These are phyloP conservation scores for Tauraco hartlaubi DNA, from an alignment of 2,797 vertebrate genomes.

Conservation along the genomic window DNA sequence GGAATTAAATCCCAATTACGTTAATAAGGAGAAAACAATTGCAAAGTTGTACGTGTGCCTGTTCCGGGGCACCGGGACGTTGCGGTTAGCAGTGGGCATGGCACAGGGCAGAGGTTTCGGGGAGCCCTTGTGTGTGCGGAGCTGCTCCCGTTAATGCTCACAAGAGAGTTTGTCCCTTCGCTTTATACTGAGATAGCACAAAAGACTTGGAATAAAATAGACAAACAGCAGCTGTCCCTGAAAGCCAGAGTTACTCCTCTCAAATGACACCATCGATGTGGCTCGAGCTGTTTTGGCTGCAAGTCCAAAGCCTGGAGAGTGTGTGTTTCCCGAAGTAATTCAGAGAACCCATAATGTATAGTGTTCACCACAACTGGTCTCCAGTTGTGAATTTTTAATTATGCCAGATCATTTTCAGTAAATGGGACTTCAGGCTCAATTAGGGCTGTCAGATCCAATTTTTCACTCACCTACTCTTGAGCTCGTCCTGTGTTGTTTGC, in stretches of 20 bases:
- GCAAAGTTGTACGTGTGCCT: not conserved
- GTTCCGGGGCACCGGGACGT: not conserved
- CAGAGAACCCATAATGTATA: constrained; percentile 70
- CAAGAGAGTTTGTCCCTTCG: not conserved
- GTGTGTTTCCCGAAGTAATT: constrained; percentile 59
- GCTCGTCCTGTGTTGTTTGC: constrained; percentile 67
- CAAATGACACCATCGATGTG: not conserved
- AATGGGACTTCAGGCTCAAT: constrained; percentile 81
- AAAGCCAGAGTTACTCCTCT: not conserved
- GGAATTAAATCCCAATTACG: not conserved
- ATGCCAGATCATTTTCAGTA: constrained; percentile 80
- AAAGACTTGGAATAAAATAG: not conserved
- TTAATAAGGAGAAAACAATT: not conserved
- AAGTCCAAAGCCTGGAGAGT: constrained; percentile 56
- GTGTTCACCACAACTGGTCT: constrained; percentile 73
- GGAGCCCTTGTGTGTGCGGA: not conserved
- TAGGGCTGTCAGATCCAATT: constrained; percentile 80
- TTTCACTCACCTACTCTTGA: constrained; percentile 74
- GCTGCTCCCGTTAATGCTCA: not conserved
- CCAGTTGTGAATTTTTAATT: constrained; percentile 84
- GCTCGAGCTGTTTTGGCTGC: constrained; percentile 57
- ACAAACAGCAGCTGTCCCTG: not conserved
- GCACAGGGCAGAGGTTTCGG: not conserved
- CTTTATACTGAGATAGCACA: not conserved
- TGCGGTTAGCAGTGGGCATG: accelerated